Evolutionary conservation across 2,888 invertebrate genomes (phyloP).

Genomic region (Cactoblastis cactorum): DNA sequence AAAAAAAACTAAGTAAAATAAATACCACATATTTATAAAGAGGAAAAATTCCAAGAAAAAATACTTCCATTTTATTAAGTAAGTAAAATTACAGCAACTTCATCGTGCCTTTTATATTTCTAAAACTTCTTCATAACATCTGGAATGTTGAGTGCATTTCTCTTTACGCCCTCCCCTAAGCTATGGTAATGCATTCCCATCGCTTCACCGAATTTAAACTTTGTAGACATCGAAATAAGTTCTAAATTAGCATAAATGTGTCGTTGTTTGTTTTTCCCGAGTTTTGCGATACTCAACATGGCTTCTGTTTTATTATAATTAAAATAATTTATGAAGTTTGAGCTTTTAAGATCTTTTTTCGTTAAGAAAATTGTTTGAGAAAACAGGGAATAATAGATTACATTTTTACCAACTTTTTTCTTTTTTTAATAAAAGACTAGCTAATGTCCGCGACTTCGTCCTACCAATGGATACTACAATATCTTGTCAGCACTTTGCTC

Average conservation of each 20-base stretch:
- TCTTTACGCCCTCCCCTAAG: constrained; percentile 5
- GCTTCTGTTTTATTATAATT: not conserved
- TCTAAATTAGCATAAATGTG: not conserved
- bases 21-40: no score
- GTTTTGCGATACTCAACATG: constrained; percentile 1
- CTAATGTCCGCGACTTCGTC: no score
- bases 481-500: no score
- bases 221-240: not conserved
- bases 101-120: constrained; percentile 6
- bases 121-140: constrained; percentile 12
- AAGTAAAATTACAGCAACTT: constrained; percentile 6
- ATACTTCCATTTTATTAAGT: not conserved
- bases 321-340: constrained; percentile 9
- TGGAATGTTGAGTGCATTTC: constrained; percentile 12
- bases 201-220: not conserved
- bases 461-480: no score
- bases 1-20: no score
- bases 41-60: not conserved
- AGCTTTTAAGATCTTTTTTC: constrained; percentile 1
- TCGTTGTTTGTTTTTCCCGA: not conserved
- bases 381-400: not conserved
- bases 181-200: constrained; percentile 10
- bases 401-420: not conserved
- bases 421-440: no score
- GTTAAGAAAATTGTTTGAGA: not conserved